Evolutionary conservation across 2,797 vertebrate species (phyloP).

Genomic region (Gobionotothen gibberifrons): DNA sequence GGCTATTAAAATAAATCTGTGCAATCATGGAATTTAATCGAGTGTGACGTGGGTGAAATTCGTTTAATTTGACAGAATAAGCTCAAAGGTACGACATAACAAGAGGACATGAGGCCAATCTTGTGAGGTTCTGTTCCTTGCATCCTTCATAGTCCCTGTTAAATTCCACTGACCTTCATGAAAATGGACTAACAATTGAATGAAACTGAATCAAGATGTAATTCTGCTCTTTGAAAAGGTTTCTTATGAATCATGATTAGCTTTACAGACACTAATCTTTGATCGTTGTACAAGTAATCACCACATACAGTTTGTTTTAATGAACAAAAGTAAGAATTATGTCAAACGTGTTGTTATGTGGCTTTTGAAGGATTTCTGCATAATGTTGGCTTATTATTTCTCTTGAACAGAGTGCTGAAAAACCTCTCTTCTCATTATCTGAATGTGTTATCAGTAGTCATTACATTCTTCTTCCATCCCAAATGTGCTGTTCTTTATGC

Average conservation of each 20-base stretch:
- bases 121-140: neutral
- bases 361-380: neutral
- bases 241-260: conserved; percentile 4
- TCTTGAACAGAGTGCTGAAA: neutral
- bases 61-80: neutral
- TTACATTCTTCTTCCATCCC: conserved; percentile 6
- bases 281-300: neutral
- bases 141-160: neutral
- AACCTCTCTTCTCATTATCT: conserved; percentile 9
- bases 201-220: neutral
- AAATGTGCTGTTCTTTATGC: conserved; percentile 21
- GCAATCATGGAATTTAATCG: conserved; percentile 22
- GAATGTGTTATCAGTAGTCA: neutral
- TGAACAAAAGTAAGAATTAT: neutral
- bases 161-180: conserved; percentile 16
- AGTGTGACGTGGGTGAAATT: neutral
- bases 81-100: neutral
- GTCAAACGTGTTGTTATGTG: neutral
- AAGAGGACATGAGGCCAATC: neutral
- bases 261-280: neutral
- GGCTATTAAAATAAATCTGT: conserved; percentile 23
- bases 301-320: neutral
- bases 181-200: conserved; percentile 1
- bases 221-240: conserved; percentile 19
- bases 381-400: neutral